phyloP scores from a whole-genome alignment of 2,797 vertebrate species.

The Chelmon rostratus region DNA sequence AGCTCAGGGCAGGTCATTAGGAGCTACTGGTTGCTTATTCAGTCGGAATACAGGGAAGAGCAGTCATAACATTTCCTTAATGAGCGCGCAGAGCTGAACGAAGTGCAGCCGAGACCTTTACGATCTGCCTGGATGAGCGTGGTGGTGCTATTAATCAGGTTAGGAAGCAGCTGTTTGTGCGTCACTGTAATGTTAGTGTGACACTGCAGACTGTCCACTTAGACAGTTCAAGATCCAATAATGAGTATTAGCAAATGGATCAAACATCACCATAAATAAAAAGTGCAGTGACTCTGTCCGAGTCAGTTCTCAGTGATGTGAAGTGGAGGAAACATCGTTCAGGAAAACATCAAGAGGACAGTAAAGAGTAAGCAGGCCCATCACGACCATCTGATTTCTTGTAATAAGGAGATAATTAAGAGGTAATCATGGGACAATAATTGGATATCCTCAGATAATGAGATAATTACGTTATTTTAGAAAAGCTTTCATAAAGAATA shows the following conservation, averaged over 20 bases:
- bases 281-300: background rate
- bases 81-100: constrained; percentile 7
- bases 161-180: background rate
- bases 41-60: constrained; percentile 18
- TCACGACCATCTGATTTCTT: background rate
- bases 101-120: constrained; percentile 2
- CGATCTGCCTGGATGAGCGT: background rate
- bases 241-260: background rate
- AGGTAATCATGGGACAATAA: background rate
- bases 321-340: background rate
- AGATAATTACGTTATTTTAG: background rate
- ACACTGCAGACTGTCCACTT: background rate
- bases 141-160: background rate
- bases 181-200: background rate
- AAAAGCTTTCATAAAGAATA: no score
- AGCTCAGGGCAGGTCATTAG: constrained; percentile 16
- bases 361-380: background rate
- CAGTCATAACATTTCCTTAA: constrained; percentile 35
- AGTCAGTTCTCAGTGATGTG: background rate
- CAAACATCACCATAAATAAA: background rate
- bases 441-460: background rate
- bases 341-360: background rate
- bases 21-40: background rate
- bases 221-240: background rate
- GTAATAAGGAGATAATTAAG: background rate